Evolutionary conservation across 2,797 vertebrate species (phyloP).

Genomic region (Hypotaenidia okinawae): DNA sequence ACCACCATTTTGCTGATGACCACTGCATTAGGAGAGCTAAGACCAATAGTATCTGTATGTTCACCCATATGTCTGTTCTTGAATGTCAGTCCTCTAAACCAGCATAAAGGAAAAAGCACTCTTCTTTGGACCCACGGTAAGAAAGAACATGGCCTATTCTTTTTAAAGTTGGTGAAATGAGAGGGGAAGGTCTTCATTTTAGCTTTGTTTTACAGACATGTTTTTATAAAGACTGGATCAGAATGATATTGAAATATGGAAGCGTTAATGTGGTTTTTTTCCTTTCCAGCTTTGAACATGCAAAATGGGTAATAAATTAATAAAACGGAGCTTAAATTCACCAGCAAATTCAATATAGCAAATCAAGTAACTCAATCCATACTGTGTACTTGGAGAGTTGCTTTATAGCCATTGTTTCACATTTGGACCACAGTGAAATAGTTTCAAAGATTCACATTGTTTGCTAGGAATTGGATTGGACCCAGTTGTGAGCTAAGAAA

Average conservation of each 20-base stretch:
- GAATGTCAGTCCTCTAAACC: neutral
- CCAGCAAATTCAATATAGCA: neutral
- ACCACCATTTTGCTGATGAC: neutral
- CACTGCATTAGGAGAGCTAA: neutral
- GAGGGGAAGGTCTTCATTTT: neutral
- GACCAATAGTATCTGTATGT: neutral
- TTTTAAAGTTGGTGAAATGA: conserved; percentile 14
- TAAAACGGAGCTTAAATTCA: neutral
- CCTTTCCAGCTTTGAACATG: neutral
- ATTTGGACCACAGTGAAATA: neutral
- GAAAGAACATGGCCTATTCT: conserved; percentile 25
- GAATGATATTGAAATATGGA: neutral
- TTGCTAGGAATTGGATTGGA: neutral
- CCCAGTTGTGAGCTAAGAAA: neutral
- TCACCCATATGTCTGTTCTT: neutral
- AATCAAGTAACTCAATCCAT: neutral
- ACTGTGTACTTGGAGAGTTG: neutral
- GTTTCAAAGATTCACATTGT: neutral
- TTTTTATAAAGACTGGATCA: neutral
- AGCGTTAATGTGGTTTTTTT: neutral
- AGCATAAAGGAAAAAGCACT: neutral
- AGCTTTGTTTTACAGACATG: neutral
- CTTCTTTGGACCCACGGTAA: neutral
- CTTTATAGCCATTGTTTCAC: neutral
- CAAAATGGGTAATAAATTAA: neutral